A percentile compares a stretch with the other conserved stretches of the same genome.
Evolutionary conservation across 2,888 invertebrate species (phyloP).

Genomic region (Dynastes maya): DNA sequence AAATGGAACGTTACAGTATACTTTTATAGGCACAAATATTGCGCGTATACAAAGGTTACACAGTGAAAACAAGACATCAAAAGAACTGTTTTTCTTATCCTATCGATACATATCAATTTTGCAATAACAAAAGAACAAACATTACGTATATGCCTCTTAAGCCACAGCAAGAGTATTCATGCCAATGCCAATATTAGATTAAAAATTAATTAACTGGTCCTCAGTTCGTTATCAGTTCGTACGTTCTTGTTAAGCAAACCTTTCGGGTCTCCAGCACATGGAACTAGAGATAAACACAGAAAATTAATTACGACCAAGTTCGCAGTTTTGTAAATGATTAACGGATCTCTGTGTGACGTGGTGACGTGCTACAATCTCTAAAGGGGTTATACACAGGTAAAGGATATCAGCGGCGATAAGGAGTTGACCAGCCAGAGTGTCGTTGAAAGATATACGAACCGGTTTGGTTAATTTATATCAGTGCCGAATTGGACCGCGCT

Average conservation of each 20-base stretch:
- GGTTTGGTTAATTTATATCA: conserved; percentile 1
- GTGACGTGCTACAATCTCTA: conserved; percentile 54
- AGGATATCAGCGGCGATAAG: conserved; percentile 7
- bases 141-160: too few species aligned
- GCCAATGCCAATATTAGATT: not conserved
- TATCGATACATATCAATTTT: too few species aligned
- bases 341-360: conserved; percentile 55
- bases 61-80: too few species aligned
- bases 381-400: conserved; percentile 54
- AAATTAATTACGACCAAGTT: conserved; percentile 57
- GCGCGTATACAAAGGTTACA: too few species aligned
- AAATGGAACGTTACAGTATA: too few species aligned
- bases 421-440: conserved; percentile 1
- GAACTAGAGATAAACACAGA: conserved; percentile 11
- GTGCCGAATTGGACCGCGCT: not conserved
- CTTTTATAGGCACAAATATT: too few species aligned
- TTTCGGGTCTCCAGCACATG: not conserved
- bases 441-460: conserved; percentile 5
- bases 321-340: conserved; percentile 57
- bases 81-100: too few species aligned
- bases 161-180: too few species aligned
- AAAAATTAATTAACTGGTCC: conserved; percentile 21
- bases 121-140: too few species aligned
- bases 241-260: conserved; percentile 1
- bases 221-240: conserved; percentile 16